phyloP scores from a whole-genome alignment of 2,797 vertebrate genomes.

The Falco rusticolus region DNA sequence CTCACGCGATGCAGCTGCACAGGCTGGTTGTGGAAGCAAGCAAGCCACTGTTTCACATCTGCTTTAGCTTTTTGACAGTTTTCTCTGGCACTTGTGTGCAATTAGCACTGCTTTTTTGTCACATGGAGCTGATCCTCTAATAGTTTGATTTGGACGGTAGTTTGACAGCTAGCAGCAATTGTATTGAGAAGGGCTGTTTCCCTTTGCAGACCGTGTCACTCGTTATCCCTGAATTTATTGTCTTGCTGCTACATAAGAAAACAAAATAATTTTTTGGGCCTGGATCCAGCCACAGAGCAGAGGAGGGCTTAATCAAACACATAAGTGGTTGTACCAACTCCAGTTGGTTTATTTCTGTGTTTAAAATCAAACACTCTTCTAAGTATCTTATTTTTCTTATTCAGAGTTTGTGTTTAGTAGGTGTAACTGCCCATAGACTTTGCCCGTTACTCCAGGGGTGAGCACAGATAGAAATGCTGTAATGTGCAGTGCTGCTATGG shows the following conservation, averaged over 20 bases:
- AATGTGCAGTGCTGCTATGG: rapidly evolving
- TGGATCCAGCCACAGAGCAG: neutral
- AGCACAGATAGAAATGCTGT: neutral
- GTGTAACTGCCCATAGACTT: neutral
- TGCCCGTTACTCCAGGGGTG: neutral
- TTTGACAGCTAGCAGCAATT: neutral
- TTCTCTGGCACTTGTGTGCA: neutral
- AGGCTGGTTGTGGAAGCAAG: constrained; percentile 35
- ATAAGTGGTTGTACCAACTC: neutral
- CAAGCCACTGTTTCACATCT: constrained; percentile 56
- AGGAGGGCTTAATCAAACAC: neutral
- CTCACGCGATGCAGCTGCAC: neutral
- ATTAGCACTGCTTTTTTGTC: neutral
- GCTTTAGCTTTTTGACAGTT: constrained; percentile 25
- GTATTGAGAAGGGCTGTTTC: neutral
- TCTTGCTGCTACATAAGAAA: neutral
- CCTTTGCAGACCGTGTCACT: neutral
- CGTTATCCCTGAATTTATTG: neutral
- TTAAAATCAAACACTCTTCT: neutral
- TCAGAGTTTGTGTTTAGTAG: neutral
- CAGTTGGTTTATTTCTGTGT: neutral
- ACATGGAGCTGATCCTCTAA: neutral
- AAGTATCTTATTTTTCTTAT: neutral
- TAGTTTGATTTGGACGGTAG: neutral
- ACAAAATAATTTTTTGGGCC: neutral